Base-by-base conservation (phyloP, 2,113 vertebrate species). In the Onychorhynchus coronatus region DNA sequence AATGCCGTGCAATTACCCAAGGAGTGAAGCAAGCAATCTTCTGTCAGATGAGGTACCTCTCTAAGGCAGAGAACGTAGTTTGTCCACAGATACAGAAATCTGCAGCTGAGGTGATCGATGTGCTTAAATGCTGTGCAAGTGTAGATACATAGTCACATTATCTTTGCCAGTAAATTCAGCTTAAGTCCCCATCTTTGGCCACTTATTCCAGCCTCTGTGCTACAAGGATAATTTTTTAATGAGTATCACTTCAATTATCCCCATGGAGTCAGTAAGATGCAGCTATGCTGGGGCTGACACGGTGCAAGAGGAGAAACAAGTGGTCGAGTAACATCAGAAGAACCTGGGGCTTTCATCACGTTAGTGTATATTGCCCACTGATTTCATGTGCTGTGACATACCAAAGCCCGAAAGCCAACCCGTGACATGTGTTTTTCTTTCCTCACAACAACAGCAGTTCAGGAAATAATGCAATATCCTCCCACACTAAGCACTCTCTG, bases 381-480 rank as follows among this genome's bases (percentile, higher is more conserved):
- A 59, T 67, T 63, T 37, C 58, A 19, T n/a, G 44, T 76, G 72
- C 78, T 63, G 27, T 62, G 78, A 55, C 71, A 55, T 5, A 74
- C 22, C 65, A 49, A 18, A 88, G 50, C 85, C 80, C n/a, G 21
- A 47, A 76, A 91, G 86, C 41, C 85, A 95, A 28, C 47, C 12
- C 0, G 0, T 92, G 85, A 92, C 44, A 27, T 9, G 17, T n/a
- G 66, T 59, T 76, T 89, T 81, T 55, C 52, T 93, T 96, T 88
- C 82, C 91, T 86, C 79, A 85, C 88, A 89, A 85, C 47, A 86
- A 18, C 28, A 90, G 3, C n/a, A 68, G 27, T 19, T 59, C 89
- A 95, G 93, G 90, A 96, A 95, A 96, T 93, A 91, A 83, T 39
- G 88, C 71, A 93, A 73, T 94, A 83, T 92, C 95, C 88, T 96